Conservation (phyloP, 2,113 vertebrate species). For the Coreoperca whiteheadi region DNA sequence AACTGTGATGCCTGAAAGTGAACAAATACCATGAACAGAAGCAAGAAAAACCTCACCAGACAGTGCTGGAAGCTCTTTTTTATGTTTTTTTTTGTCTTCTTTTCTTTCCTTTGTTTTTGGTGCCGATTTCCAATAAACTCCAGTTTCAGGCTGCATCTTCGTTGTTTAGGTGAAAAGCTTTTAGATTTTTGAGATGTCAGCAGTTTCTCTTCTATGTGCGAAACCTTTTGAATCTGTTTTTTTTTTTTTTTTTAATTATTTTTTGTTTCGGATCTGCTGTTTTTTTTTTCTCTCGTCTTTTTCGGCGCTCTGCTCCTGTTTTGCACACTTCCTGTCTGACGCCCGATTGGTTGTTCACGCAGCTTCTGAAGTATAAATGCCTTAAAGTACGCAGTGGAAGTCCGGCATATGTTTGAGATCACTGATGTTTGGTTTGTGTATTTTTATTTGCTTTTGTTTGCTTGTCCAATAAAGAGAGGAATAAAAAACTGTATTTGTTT, state of each 20-base stretch:
- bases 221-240: too few species aligned
- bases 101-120: too few species aligned
- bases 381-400: conserved; percentile 66
- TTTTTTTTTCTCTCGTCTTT: neutral
- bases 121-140: too few species aligned
- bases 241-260: too few species aligned
- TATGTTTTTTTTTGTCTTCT: too few species aligned
- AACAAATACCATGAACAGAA: neutral
- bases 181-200: too few species aligned
- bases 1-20: neutral
- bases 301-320: neutral
- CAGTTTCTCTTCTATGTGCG: too few species aligned
- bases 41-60: neutral
- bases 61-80: too few species aligned
- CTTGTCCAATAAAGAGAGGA: conserved; percentile 57
- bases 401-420: conserved; percentile 46
- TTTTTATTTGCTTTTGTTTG: conserved; percentile 50
- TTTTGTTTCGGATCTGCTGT: neutral
- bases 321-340: neutral
- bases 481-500: conserved; percentile 11
- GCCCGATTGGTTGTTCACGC: neutral
- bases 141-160: too few species aligned
- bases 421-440: conserved; percentile 48
- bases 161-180: too few species aligned
- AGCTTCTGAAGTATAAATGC: conserved; percentile 46